A percentile compares a stretch with the other conserved stretches of the same genome.
Conservation (phyloP, 2,113 vertebrate species). For the Pedionomus torquatus region DNA sequence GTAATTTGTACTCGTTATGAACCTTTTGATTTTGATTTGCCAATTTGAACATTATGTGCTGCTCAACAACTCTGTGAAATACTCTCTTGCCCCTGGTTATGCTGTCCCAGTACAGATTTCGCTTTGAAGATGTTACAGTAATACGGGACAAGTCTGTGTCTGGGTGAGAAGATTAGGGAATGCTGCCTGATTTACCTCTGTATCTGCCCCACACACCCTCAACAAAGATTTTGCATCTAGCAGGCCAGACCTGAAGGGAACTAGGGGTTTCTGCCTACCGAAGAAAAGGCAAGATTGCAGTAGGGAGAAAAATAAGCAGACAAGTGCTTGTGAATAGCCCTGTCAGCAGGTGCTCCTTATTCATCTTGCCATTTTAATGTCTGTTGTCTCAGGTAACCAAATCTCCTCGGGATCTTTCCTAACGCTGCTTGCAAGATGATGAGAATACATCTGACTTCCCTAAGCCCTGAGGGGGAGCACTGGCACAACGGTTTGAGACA, state of each 20-base stretch:
- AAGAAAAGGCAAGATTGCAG: not conserved
- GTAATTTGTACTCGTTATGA: not conserved
- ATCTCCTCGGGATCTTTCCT: not conserved
- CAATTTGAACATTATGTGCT: not conserved
- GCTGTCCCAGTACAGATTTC: not conserved
- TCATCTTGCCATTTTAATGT: not conserved
- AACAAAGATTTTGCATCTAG: not conserved
- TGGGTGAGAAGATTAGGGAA: not conserved
- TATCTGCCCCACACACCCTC: rapidly evolving
- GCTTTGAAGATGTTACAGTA: not conserved
- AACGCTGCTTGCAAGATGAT: not conserved
- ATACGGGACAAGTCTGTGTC: not conserved
- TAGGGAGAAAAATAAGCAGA: not conserved
- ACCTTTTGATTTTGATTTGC: not conserved
- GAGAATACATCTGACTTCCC: not conserved
- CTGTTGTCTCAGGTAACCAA: not conserved
- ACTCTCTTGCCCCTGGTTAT: not conserved
- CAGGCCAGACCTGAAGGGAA: not conserved
- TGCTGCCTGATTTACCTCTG: not conserved
- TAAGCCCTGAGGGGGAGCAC: not conserved
- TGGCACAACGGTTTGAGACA: not conserved
- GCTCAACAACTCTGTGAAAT: not conserved
- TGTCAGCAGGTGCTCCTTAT: not conserved
- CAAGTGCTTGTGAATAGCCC: not conserved
- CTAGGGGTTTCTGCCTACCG: not conserved